These are phyloP conservation scores for Netelia fuscicornis DNA, from an alignment of 2,888 invertebrate genomes.

Conservation along the genomic window DNA sequence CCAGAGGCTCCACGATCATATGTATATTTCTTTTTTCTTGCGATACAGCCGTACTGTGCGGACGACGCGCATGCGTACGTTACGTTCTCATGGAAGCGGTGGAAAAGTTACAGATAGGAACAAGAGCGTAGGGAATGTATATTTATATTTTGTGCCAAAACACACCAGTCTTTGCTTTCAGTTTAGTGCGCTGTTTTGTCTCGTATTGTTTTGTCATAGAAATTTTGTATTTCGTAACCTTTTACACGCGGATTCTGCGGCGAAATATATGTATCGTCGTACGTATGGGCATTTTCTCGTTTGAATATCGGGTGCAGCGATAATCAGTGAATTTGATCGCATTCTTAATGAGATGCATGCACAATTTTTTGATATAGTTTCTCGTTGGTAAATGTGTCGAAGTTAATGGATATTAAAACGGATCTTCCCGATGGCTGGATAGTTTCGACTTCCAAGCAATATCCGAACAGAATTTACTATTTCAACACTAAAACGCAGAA, in stretches of 20 bases:
- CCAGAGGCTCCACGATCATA: slow-evolving; percentile 29
- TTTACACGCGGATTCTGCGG: background rate
- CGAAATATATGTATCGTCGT: background rate
- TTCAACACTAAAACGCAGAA: slow-evolving; percentile 78
- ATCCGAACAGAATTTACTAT: slow-evolving; percentile 79
- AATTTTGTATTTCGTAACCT: background rate
- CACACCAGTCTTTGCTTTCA: background rate
- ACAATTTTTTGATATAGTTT: background rate
- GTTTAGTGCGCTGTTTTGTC: background rate
- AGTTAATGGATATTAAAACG: background rate
- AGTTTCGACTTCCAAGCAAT: slow-evolving; percentile 74
- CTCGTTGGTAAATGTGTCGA: background rate
- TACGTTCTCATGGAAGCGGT: background rate
- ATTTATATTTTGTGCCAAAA: background rate
- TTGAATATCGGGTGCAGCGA: background rate
- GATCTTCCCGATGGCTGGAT: slow-evolving; percentile 77
- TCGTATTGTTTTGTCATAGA: background rate
- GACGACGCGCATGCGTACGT: slow-evolving; percentile 6
- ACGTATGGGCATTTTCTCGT: background rate
- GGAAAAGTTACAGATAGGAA: slow-evolving; percentile 26
- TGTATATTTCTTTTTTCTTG: slow-evolving; percentile 41
- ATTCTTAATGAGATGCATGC: background rate
- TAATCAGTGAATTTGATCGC: background rate
- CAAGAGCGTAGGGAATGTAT: slow-evolving; percentile 13
- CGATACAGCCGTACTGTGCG: slow-evolving; percentile 7